Evolutionary conservation across 2,113 vertebrate species (phyloP), one percentile per base, ranked within the genome.

Genomic region (Conger conger): DNA sequence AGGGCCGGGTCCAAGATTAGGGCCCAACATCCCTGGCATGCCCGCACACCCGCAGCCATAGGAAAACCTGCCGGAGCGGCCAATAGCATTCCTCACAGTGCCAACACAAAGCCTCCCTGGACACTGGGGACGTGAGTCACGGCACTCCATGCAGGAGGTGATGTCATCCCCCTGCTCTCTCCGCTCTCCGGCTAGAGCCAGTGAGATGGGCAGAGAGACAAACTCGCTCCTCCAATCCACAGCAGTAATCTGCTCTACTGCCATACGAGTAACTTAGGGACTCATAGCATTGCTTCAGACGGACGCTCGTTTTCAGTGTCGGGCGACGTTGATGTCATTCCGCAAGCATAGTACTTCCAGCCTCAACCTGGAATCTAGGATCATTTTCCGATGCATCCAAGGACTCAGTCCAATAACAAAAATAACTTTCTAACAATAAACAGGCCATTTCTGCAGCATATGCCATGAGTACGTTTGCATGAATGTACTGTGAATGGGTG

Each of bases 21-120:
- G 81, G 83, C 88, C 82, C 87, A 89, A 83, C 83, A 87, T 86
- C 90, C 88, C 90, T 93, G 93, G 91, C 92, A 92, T 79, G 35
- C 4, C 54, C 83, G 86, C 87, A 82, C 38, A 88, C 84, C 84
- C 81, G 37, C 73, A 54, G 13, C 87, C 83, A 83, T 87, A 87
- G 85, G 85, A 76, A 68, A 57, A 80, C 83, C 42, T 81, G 20
- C 81, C 85, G 78, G 86, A 85, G 18, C 77, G 82, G 45, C 87
- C 79, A 82, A 82, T 83, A 3, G 77, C 88, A 77, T 82, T 54
- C 79, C 82, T 80, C 37, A 63, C 82, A 78, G 83, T 68, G 87
- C 89, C 87, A 90, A 86, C 85, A 85, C 57, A 50, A 80, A 80
- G 86, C n/a, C 30, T 82, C 82, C 53, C 79, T 68, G 7, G 35